phyloP scores from a whole-genome alignment of 1,140 invertebrate genomes.

The Drosophila repleta region DNA sequence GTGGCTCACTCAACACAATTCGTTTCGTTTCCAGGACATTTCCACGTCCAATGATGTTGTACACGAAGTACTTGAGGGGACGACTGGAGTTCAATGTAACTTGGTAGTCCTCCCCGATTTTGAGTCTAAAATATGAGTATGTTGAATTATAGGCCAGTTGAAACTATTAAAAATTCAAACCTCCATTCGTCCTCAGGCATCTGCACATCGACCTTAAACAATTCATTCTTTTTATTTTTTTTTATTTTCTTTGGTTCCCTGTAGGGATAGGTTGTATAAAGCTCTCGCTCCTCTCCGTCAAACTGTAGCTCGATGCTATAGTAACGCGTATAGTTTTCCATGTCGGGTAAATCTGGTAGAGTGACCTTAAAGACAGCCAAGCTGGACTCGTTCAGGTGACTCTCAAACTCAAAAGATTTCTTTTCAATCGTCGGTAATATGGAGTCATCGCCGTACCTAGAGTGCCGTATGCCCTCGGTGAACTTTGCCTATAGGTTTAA shows the following conservation, averaged over 20 bases:
- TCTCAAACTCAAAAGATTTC: constrained; percentile 50
- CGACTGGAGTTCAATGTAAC: constrained; percentile 93
- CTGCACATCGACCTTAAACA: constrained; percentile 53
- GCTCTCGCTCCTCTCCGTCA: constrained; percentile 56
- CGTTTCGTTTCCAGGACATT: constrained; percentile 91
- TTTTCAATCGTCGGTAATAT: constrained; percentile 57
- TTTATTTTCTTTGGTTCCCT: constrained; percentile 73
- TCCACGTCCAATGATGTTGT: constrained; percentile 94
- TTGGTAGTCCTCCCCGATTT: constrained; percentile 89
- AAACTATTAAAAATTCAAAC: constrained; percentile 29
- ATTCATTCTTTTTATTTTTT: constrained; percentile 62
- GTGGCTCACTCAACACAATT: constrained; percentile 84
- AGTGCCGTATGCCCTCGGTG: constrained; percentile 84
- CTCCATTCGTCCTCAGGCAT: constrained; percentile 56
- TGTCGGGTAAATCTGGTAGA: constrained; percentile 65
- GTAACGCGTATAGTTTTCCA: constrained; percentile 66
- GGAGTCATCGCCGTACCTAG: constrained; percentile 28
- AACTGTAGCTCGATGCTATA: constrained; percentile 61
- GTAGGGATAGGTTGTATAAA: constrained; percentile 68
- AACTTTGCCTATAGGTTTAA: constrained; percentile 83
- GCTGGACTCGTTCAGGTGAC: constrained; percentile 67
- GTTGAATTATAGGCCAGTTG: neutral
- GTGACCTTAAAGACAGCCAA: constrained; percentile 58
- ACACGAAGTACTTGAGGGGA: constrained; percentile 90
- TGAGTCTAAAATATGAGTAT: constrained; percentile 81